A percentile compares a stretch with the other conserved stretches of the same genome.
phyloP scores from a whole-genome alignment of 92 coral and sea anemone genomes.

The Chrysogorgia sp. region DNA sequence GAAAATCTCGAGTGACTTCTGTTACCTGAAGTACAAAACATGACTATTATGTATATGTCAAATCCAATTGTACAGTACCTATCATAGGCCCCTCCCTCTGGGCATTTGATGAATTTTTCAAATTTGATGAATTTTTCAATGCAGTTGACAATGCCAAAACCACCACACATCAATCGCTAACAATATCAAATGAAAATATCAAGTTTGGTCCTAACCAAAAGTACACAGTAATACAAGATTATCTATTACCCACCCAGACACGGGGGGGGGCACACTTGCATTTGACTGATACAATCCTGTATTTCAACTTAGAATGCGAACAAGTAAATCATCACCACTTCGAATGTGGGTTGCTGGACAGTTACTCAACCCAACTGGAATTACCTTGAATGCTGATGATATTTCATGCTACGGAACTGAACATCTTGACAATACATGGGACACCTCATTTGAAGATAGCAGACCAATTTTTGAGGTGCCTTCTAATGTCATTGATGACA shows the following conservation, averaged over 20 bases:
- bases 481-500: slow-evolving; percentile 34
- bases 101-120: no score
- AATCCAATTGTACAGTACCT: slow-evolving; percentile 52
- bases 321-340: slow-evolving; percentile 62
- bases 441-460: slow-evolving; percentile 50
- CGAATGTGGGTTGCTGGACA: slow-evolving; percentile 69
- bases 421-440: slow-evolving; percentile 48
- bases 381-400: slow-evolving; percentile 34
- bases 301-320: slow-evolving; percentile 59
- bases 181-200: no score
- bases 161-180: no score
- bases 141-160: no score
- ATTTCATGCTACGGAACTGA: slow-evolving; percentile 59
- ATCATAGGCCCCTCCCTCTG: slow-evolving; percentile 57
- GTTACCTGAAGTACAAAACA: background rate
- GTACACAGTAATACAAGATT: no score
- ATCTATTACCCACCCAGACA: no score
- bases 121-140: no score
- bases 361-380: slow-evolving; percentile 65
- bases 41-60: slow-evolving; percentile 56
- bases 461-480: slow-evolving; percentile 66
- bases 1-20: slow-evolving; percentile 39
- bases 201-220: no score
- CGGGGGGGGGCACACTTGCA: no score
- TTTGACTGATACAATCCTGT: no score